These are phyloP conservation scores for Plectropomus leopardus DNA, from an alignment of 2,113 vertebrate genomes.

Conservation along the genomic window DNA sequence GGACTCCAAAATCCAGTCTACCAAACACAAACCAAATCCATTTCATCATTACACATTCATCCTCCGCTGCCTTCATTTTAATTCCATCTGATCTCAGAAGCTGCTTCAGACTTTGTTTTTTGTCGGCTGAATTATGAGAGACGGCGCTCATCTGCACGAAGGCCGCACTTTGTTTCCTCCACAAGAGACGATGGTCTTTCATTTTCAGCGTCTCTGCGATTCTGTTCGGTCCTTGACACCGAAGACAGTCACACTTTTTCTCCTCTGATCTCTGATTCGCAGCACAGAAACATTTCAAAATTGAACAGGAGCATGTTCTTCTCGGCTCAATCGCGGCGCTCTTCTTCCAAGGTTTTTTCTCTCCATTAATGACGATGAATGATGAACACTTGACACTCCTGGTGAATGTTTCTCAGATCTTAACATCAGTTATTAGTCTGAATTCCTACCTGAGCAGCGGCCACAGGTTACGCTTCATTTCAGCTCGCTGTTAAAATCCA, in stretches of 20 bases:
- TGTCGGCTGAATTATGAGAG: conserved; percentile 22
- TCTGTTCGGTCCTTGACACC: conserved; percentile 2
- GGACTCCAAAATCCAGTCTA: background rate
- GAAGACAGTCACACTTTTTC: background rate
- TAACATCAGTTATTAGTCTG: background rate
- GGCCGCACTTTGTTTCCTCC: conserved; percentile 21
- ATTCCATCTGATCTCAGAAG: background rate
- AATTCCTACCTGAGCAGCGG: background rate
- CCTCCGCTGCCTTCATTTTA: background rate
- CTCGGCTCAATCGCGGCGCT: background rate
- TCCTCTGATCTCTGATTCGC: background rate
- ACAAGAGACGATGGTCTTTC: background rate
- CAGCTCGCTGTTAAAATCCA: no score
- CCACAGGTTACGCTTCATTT: background rate
- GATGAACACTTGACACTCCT: background rate
- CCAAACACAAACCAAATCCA: conserved; percentile 19
- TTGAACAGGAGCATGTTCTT: background rate
- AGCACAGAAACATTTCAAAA: background rate
- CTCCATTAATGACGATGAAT: background rate
- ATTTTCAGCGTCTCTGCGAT: background rate
- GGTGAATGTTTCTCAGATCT: background rate
- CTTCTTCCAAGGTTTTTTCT: background rate
- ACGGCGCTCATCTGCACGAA: background rate
- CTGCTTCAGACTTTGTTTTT: background rate
- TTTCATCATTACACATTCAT: conserved; percentile 6